Conservation (phyloP, 2,797 vertebrate genomes). For the Rousettus madagascariensis region DNA sequence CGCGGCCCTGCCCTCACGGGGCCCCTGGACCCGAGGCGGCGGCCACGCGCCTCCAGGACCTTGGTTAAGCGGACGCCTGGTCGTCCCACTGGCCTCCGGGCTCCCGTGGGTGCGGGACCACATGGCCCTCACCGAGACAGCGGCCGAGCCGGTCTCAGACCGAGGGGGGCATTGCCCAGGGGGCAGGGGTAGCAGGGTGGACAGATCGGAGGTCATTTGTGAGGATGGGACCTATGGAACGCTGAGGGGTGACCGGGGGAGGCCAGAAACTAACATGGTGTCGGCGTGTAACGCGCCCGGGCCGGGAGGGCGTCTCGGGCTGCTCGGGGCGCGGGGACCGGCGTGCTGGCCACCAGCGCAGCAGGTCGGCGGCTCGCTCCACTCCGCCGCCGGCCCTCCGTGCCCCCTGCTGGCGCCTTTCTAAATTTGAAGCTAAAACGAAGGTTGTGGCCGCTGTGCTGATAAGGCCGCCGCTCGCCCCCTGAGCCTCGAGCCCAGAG, state of each 20-base stretch:
- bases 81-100: not conserved
- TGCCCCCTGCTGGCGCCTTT: not conserved
- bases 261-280: accelerated
- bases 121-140: not conserved
- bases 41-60: not conserved
- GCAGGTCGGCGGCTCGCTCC: not conserved
- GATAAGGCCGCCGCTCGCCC: not conserved
- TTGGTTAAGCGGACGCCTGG: too few relatives aligned
- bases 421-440: not conserved
- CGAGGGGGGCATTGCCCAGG: not conserved
- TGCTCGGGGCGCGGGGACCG: not conserved
- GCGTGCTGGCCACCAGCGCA: accelerated
- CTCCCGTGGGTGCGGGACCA: not conserved
- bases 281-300: accelerated
- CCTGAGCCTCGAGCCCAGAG: not conserved
- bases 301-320: too few relatives aligned
- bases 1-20: not conserved
- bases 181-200: too few relatives aligned
- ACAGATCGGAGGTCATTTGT: not conserved
- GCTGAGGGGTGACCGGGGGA: not conserved
- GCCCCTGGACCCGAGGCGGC: not conserved
- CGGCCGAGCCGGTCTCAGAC: not conserved
- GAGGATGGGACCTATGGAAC: not conserved
- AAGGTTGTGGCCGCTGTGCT: not conserved
- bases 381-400: not conserved